phyloP scores from a whole-genome alignment of 2,888 invertebrate species.

The Amphipyra tragopoginis region DNA sequence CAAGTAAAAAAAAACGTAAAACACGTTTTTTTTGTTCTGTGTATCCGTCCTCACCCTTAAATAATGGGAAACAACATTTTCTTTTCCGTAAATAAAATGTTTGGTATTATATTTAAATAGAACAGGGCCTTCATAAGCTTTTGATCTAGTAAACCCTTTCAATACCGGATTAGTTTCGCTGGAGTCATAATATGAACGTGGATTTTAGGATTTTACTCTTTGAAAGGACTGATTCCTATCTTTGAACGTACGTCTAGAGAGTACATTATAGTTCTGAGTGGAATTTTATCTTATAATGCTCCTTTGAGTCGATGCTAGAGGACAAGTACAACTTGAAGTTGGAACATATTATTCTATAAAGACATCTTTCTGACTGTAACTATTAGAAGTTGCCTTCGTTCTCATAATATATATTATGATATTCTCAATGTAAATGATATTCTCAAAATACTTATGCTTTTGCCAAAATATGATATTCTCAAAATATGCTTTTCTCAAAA shows the following conservation, averaged over 20 bases:
- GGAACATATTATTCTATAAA: background rate
- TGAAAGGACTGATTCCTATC: conserved; percentile 38
- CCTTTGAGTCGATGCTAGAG: background rate
- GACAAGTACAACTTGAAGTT: conserved; percentile 1
- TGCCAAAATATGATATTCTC: too few species aligned
- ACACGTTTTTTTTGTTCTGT: too few species aligned
- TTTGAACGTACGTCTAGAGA: conserved; percentile 11
- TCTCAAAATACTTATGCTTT: too few species aligned
- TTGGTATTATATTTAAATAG: conserved; percentile 1
- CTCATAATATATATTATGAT: too few species aligned
- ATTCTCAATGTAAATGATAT: too few species aligned
- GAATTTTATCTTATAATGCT: conserved; percentile 23
- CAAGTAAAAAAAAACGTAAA: too few species aligned
- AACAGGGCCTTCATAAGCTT: conserved; percentile 25
- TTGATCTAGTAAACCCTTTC: conserved; percentile 36
- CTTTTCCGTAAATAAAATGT: too few species aligned
- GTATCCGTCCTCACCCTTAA: background rate
- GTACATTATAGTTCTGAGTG: conserved; percentile 5
- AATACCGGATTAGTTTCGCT: conserved; percentile 27
- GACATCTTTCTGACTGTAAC: background rate
- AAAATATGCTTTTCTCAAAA: too few species aligned
- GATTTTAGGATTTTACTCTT: conserved; percentile 29
- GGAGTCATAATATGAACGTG: conserved; percentile 20
- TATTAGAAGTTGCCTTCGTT: too few species aligned
- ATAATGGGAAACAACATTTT: background rate